Percentiles rank a stretch among this genome's conserved stretches.
Conservation (phyloP, 2,888 invertebrate species). For the Thymelicus lineola region DNA sequence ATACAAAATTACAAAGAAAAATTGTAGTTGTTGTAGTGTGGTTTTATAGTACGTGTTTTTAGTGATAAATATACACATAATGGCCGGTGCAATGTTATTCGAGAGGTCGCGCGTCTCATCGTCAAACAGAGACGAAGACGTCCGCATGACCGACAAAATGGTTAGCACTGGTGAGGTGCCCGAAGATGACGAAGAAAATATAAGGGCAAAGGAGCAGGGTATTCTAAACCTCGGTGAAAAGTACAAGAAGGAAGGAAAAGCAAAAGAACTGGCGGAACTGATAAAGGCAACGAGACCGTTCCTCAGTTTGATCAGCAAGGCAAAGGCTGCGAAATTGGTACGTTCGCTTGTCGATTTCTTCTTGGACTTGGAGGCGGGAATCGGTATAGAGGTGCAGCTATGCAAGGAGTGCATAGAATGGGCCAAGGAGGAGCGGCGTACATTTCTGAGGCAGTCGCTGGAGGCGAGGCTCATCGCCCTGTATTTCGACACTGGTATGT, state of each 20-base stretch:
- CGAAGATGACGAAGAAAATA: constrained; percentile 95
- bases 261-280: constrained; percentile 95
- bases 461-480: constrained; percentile 98
- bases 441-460: constrained; percentile 97
- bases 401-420: constrained; percentile 99
- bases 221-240: constrained; percentile 96
- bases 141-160: constrained; percentile 90
- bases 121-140: constrained; percentile 90
- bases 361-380: constrained; percentile 97
- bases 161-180: constrained; percentile 90
- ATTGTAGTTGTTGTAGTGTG: constrained; percentile 72
- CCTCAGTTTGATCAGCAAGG: constrained; percentile 97
- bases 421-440: constrained; percentile 99
- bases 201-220: constrained; percentile 96
- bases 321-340: constrained; percentile 99
- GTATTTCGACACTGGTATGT: constrained; percentile 96
- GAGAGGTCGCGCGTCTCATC: constrained; percentile 93
- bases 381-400: constrained; percentile 96
- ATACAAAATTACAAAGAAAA: constrained; percentile 84
- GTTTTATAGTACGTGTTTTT: constrained; percentile 72
- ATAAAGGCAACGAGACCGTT: constrained; percentile 98
- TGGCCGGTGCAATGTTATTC: constrained; percentile 96
- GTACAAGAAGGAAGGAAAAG: constrained; percentile 97
- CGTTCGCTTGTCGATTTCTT: constrained; percentile 98
- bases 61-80: constrained; percentile 84